Base-by-base conservation (phyloP, 2,888 invertebrate genomes). In the Eremobia ochroleuca region DNA sequence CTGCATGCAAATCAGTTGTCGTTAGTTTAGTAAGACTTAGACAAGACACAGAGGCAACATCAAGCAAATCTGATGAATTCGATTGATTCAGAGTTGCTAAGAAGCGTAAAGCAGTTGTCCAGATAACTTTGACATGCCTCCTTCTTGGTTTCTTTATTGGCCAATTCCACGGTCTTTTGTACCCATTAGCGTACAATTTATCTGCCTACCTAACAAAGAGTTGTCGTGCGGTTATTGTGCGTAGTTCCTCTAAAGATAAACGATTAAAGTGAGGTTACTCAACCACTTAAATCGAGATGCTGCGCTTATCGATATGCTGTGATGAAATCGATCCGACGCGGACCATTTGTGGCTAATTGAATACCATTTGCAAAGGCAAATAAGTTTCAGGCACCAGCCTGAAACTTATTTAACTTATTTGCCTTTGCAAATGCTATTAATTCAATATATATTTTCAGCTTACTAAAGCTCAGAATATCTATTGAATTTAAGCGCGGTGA, bases 201-300 rank as follows among this genome's bases (percentile, higher is more conserved):
- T 72, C 55, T 72, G 61, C 64, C 65, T 65, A 62, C 34, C 49
- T 43, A 72, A 81, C 72, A 85, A 85, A 75, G 72, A 62, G 28
- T 61, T 40, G 55, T 82, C 79, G 79, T 79, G 79, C 85, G 59
- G 34, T 76, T 67, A 76, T 37, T 64, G 68, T 79, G 76, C 77
- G 82, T 77, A 73, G 81, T 86, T 85, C 73, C 78, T 77, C 15
- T 67, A 75, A 58, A 81, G 78, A 81, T 81, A 76, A 72, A 64
- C 78, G 69, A 79, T 71, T 84, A 49, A 40, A 73, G 21, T 64
- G 74, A 74, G 73, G 76, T 83, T 77, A 79, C 81, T 69, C 71
- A 84, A 83, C 66, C 73, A 76, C 25, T 83, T 67, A 61, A 73
- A 86, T 76, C 86, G 73, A 83, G 85, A 84, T 79, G 81, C 70